Evolutionary conservation across 1,140 invertebrate genomes (phyloP), one percentile per base, ranked within the genome.

Genomic region (Triops longicaudatus): DNA sequence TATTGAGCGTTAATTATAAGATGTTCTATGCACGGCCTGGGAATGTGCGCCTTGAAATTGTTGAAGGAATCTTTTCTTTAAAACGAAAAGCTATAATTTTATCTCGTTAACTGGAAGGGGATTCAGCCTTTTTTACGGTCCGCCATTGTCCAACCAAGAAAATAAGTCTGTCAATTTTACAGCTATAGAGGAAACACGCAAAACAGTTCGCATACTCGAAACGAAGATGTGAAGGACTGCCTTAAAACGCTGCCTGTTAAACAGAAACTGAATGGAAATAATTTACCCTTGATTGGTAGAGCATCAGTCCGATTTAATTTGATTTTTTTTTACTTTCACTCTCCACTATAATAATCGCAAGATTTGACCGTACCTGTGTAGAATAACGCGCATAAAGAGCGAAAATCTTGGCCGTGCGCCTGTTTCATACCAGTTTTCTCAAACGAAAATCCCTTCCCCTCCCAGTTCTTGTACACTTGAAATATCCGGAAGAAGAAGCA

Each of bases 221-320:
- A 22, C n/a, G 50, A 63, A 63, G 50, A 63, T 63, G 22, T 63
- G 50, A 63, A 63, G 50, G 50, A 63, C 50, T 63, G 50, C 50
- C 50, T 63, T 63, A 63, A 63, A 63, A 63, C 50, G 50, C 50
- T 63, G 50, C 50, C 50, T 63, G 50, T 63, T 63, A 63, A 63
- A 63, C 14, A 17, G 50, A 22, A 63, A 63, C 50, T 63, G 50
- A 63, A 63, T 63, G 50, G 50, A 17, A 63, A n/a, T n/a, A n/a
- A 3, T 63, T 63, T 63, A 17, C 50, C 50, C 50, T 22, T 22
- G 22, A 63, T 63, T 63, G 50, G 50, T n/a, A 22, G 14, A 63
- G 50, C 50, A 22, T 63, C 22, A 63, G 31, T 37, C 31, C 31
- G 31, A 2, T 37, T 37, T 37, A 37, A 4, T 37, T 37, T 14